Evolutionary conservation across 2,797 vertebrate genomes (phyloP).

Genomic region (Coregonus ussuriensis): DNA sequence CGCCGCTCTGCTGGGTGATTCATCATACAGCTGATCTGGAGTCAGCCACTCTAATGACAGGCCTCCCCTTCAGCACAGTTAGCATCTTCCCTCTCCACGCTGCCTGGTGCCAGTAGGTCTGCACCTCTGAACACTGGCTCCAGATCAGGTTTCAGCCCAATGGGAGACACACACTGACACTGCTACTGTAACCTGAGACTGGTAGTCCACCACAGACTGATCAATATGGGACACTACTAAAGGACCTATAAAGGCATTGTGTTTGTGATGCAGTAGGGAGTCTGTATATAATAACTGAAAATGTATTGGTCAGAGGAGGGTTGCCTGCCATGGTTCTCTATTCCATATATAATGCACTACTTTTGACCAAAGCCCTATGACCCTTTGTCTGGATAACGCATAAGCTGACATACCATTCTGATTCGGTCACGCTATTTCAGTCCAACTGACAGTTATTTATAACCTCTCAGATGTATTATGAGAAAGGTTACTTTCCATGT

Average conservation of each 20-base stretch:
- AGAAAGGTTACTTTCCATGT: background rate
- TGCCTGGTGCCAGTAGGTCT: slow-evolving; percentile 83
- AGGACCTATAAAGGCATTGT: background rate
- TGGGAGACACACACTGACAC: slow-evolving; percentile 21
- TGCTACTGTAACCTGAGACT: slow-evolving; percentile 56
- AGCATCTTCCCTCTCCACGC: slow-evolving; percentile 60
- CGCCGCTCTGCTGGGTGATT: slow-evolving; percentile 61
- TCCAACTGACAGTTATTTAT: background rate
- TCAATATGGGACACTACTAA: slow-evolving; percentile 32
- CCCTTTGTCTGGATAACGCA: background rate
- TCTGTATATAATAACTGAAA: background rate
- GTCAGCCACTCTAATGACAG: slow-evolving; percentile 75
- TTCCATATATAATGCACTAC: background rate
- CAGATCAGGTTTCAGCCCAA: slow-evolving; percentile 39
- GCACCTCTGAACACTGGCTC: slow-evolving; percentile 58
- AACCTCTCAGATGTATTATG: background rate
- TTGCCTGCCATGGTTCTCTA: background rate
- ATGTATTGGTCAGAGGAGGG: background rate
- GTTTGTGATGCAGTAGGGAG: background rate
- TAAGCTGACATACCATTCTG: background rate
- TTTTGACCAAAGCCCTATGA: background rate
- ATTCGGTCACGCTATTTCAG: background rate
- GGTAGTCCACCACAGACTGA: slow-evolving; percentile 21
- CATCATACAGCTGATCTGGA: slow-evolving; percentile 72
- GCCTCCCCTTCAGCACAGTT: slow-evolving; percentile 64